Evolutionary conservation across 2,888 invertebrate genomes (phyloP).

Genomic region (Lucinisca nassula): DNA sequence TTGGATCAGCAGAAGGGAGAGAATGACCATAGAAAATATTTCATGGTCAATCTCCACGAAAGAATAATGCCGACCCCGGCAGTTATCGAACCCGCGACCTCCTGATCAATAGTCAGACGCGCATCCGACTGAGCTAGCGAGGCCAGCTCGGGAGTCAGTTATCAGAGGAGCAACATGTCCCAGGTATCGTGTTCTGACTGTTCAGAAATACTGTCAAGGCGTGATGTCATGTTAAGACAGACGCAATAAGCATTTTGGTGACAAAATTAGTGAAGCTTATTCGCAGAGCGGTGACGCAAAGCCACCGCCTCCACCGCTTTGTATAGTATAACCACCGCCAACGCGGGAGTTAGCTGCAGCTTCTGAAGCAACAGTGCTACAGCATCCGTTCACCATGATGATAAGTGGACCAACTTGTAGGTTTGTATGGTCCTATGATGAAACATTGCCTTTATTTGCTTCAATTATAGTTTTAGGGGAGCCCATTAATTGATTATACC

Average conservation of each 20-base stretch:
- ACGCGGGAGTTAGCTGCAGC: not conserved
- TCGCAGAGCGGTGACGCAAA: constrained; percentile 14
- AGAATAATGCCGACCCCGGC: too few species aligned
- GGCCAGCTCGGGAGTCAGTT: not conserved
- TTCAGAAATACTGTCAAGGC: constrained; percentile 1
- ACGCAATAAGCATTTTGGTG: not conserved
- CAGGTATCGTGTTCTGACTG: not conserved
- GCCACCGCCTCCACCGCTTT: not conserved
- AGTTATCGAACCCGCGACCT: too few species aligned
- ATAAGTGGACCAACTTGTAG: not conserved
- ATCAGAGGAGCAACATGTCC: not conserved
- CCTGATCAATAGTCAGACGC: too few species aligned
- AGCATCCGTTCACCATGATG: not conserved
- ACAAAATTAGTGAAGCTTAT: not conserved
- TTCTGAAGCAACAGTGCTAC: not conserved
- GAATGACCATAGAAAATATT: too few species aligned
- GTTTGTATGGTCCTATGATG: too few species aligned
- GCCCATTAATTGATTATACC: not conserved
- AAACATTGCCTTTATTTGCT: not conserved
- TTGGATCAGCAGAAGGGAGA: too few species aligned
- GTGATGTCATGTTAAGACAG: constrained; percentile 15
- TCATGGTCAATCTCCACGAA: too few species aligned
- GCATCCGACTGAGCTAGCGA: too few species aligned
- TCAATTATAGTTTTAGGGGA: not conserved
- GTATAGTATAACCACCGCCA: not conserved